Evolutionary conservation across 2,888 invertebrate species (phyloP).

Genomic region (Diabrotica balteata): DNA sequence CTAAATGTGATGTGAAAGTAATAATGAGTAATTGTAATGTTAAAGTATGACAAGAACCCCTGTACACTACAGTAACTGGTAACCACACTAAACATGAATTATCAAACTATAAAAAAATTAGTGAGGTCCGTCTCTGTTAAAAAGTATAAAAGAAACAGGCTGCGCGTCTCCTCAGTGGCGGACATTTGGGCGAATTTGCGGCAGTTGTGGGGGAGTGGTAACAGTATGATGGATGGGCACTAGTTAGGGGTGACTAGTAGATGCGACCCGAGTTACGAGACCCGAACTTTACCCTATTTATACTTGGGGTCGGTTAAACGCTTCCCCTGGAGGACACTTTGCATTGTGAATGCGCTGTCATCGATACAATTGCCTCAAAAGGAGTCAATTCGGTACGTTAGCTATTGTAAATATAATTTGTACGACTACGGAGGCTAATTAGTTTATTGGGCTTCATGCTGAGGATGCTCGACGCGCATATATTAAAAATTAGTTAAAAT

Average conservation of each 20-base stretch:
- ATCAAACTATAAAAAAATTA: no score
- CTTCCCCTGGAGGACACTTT: constrained; percentile 44
- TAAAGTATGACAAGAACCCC: no score
- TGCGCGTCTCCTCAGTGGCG: constrained; percentile 32
- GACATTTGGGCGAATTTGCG: constrained; percentile 45
- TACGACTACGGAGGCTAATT: constrained; percentile 30
- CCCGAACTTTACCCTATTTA: constrained; percentile 39
- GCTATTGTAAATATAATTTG: constrained; percentile 41
- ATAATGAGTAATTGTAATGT: no score
- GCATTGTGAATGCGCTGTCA: constrained; percentile 45
- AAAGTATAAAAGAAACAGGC: constrained; percentile 22
- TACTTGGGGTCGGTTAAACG: constrained; percentile 43
- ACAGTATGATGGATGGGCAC: constrained; percentile 52
- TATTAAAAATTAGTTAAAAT: constrained; percentile 18
- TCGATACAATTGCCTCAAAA: constrained; percentile 49
- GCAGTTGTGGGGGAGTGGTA: constrained; percentile 56
- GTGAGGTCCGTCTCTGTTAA: background rate
- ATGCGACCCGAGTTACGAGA: constrained; percentile 38
- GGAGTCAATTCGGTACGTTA: constrained; percentile 48
- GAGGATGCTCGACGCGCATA: constrained; percentile 18
- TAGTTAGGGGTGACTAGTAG: constrained; percentile 43
- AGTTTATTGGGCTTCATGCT: constrained; percentile 29
- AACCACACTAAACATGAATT: no score
- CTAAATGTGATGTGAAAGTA: no score
- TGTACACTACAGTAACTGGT: no score